Conservation (phyloP, 92 coral and sea anemone species). For the Isaurus tuberculatus region DNA sequence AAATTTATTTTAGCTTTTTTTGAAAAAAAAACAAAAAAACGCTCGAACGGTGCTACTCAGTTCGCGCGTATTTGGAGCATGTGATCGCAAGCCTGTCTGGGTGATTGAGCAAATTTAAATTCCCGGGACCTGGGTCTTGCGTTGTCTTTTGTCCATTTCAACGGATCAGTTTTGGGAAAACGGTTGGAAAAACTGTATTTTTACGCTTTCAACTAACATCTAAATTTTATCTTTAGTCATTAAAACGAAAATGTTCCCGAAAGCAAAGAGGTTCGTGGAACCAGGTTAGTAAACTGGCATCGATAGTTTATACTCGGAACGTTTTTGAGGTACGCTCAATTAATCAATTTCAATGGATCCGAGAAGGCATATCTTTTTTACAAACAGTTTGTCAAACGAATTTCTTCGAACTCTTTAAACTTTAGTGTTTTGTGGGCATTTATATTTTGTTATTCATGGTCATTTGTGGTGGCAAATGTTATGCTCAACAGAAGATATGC, state of each 20-base stretch:
- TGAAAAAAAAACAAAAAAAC: background rate
- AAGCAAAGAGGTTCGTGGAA: background rate
- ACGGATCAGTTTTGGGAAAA: background rate
- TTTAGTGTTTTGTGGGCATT: too few species aligned
- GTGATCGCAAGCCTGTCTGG: constrained; percentile 43
- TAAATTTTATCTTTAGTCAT: background rate
- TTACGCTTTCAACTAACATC: background rate
- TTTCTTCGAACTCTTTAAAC: too few species aligned
- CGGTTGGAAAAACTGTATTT: background rate
- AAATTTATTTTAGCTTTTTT: background rate
- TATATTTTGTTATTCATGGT: too few species aligned
- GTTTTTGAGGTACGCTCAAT: too few species aligned
- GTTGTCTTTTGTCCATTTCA: constrained; percentile 6
- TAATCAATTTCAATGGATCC: background rate
- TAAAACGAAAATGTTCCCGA: background rate
- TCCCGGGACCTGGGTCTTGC: constrained; percentile 39
- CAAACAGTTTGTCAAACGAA: too few species aligned
- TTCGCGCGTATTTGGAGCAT: constrained; percentile 47
- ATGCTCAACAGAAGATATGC: too few species aligned
- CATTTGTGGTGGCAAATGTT: too few species aligned
- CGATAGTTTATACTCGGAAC: too few species aligned
- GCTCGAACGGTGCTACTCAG: too few species aligned
- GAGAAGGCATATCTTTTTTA: too few species aligned
- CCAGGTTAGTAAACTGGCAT: background rate
- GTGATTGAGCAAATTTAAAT: constrained; percentile 41